Percentiles rank a stretch among this genome's conserved stretches.
Conservation (phyloP, 1,140 invertebrate genomes). For the Tetramorium alpestre region DNA sequence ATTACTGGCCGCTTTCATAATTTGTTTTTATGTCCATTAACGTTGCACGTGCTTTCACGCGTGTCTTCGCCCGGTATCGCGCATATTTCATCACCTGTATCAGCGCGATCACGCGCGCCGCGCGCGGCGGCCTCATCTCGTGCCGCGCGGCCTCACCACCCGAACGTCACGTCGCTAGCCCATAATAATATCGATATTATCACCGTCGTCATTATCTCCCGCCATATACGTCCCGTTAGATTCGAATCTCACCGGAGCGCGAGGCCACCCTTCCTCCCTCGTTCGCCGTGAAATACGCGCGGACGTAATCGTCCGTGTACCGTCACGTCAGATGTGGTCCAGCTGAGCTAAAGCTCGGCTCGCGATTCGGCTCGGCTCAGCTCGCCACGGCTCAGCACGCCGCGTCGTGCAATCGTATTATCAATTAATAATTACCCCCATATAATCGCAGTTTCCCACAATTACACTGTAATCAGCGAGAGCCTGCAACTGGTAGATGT, state of each 20-base stretch:
- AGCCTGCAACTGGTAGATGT: neutral
- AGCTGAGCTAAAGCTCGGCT: neutral
- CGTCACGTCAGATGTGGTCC: slow-evolving; percentile 18
- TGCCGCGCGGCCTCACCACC: neutral
- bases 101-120: slow-evolving; percentile 46
- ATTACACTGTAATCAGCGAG: slow-evolving; percentile 57
- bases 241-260: slow-evolving; percentile 67
- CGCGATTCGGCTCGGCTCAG: neutral
- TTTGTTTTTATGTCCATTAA: slow-evolving; percentile 59
- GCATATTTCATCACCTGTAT: slow-evolving; percentile 65
- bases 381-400: neutral
- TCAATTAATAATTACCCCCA: slow-evolving; percentile 58
- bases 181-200: slow-evolving; percentile 75
- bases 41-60: slow-evolving; percentile 61
- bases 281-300: slow-evolving; percentile 51
- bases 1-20: slow-evolving; percentile 65
- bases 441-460: slow-evolving; percentile 49
- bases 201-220: slow-evolving; percentile 65
- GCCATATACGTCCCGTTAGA: slow-evolving; percentile 67
- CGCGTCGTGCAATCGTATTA: slow-evolving; percentile 61
- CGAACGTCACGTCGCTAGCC: slow-evolving; percentile 34
- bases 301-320: slow-evolving; percentile 32
- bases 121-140: neutral
- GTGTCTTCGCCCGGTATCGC: slow-evolving; percentile 61
- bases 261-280: slow-evolving; percentile 49